These are phyloP conservation scores for Gymnopithys bicolor DNA, from an alignment of 2,797 vertebrate genomes.

Conservation along the genomic window DNA sequence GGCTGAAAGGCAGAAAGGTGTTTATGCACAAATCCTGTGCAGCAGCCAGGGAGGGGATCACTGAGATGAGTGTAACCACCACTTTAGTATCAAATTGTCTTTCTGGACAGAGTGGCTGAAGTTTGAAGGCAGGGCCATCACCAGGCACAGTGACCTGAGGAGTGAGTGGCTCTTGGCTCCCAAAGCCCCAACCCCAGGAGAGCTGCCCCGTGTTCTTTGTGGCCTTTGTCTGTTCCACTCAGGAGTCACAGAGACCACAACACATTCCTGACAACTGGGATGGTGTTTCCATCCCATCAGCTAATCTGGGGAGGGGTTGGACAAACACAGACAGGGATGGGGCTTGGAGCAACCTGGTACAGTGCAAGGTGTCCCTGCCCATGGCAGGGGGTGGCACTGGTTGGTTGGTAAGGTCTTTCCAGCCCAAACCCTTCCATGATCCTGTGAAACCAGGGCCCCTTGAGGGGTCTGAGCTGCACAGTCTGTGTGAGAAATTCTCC, in stretches of 20 bases:
- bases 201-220: background rate
- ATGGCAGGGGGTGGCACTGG: background rate
- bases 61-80: background rate
- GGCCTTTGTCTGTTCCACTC: background rate
- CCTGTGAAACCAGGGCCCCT: background rate
- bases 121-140: background rate
- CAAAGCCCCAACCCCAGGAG: background rate
- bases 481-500: background rate
- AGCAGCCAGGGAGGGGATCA: background rate
- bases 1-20: background rate
- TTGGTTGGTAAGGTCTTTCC: background rate
- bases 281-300: fast-evolving
- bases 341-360: background rate
- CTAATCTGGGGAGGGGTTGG: background rate
- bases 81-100: background rate
- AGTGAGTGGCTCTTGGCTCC: background rate
- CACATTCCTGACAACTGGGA: background rate
- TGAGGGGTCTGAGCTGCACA: background rate
- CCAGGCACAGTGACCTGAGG: background rate
- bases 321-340: background rate
- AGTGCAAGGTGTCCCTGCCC: background rate
- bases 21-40: background rate
- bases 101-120: background rate
- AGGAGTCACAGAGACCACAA: fast-evolving
- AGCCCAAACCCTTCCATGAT: background rate